Conservation (phyloP, 2,888 invertebrate species). For the Flexamia atlantica region DNA sequence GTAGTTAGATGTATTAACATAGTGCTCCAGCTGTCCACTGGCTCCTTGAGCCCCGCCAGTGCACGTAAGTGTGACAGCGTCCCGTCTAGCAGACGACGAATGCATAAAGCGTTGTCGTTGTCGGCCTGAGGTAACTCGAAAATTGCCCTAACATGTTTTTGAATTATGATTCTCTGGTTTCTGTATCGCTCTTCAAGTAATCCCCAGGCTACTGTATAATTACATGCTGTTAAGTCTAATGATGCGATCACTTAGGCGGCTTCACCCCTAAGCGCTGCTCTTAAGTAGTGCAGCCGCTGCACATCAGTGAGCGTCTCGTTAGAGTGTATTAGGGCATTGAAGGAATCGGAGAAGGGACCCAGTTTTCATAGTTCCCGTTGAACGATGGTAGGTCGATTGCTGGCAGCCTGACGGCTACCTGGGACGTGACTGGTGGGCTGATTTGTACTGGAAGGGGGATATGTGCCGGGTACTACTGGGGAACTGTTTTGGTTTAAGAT, state of each 20-base stretch:
- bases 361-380: conserved; percentile 6
- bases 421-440: no score
- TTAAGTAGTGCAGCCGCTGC: conserved; percentile 4
- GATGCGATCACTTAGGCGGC: neutral
- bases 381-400: no score
- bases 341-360: conserved; percentile 8
- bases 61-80: conserved; percentile 41
- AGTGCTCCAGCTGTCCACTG: conserved; percentile 56
- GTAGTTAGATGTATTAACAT: conserved; percentile 33
- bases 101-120: conserved; percentile 73
- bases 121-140: conserved; percentile 23
- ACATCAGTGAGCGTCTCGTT: neutral
- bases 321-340: neutral
- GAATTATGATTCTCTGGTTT: conserved; percentile 65
- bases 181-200: neutral
- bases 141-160: conserved; percentile 58
- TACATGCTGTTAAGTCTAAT: neutral
- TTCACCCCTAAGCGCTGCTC: conserved; percentile 7
- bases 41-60: conserved; percentile 46
- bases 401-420: no score
- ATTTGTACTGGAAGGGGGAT: no score
- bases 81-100: conserved; percentile 18
- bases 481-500: neutral
- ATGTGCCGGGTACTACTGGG: no score
- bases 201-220: conserved; percentile 18